These are phyloP conservation scores for Tragelaphus imberbis DNA, from an alignment of 2,113 vertebrate species.

Conservation along the genomic window DNA sequence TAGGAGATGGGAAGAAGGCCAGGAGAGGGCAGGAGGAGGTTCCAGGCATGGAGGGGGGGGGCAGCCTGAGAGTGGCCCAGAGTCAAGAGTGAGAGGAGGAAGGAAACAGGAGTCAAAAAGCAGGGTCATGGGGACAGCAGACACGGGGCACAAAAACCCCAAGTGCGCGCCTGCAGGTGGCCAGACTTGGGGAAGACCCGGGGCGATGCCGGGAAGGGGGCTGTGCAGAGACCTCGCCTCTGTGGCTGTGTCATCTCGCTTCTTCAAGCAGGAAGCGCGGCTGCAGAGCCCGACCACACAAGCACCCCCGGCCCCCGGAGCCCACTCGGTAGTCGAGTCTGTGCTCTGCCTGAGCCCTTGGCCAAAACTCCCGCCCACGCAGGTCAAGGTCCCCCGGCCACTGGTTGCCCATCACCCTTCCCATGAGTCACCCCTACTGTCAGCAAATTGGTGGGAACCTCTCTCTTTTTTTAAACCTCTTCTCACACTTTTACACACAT, in stretches of 20 bases:
- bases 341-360: not conserved
- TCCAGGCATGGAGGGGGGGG: rapidly evolving
- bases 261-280: conserved; percentile 28
- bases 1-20: not conserved
- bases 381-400: rapidly evolving
- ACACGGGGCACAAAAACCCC: not conserved
- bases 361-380: not conserved
- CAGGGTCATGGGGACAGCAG: not conserved
- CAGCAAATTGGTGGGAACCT: not conserved
- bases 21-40: rapidly evolving
- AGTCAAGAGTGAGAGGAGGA: not conserved
- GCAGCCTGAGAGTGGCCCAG: not conserved
- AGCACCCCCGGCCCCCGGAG: not conserved
- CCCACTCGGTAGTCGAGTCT: not conserved
- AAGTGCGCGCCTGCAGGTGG: not conserved
- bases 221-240: not conserved
- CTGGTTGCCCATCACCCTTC: rapidly evolving
- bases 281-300: not conserved
- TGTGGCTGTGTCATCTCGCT: conserved; percentile 29
- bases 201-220: not conserved
- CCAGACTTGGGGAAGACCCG: not conserved
- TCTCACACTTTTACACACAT: not conserved
- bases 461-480: not conserved
- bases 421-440: not conserved
- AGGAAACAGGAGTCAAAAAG: not conserved